A percentile compares a stretch with the other conserved stretches of the same genome.
These are phyloP conservation scores for Lycophotia porphyrea DNA, from an alignment of 2,888 invertebrate species.

Conservation along the genomic window DNA sequence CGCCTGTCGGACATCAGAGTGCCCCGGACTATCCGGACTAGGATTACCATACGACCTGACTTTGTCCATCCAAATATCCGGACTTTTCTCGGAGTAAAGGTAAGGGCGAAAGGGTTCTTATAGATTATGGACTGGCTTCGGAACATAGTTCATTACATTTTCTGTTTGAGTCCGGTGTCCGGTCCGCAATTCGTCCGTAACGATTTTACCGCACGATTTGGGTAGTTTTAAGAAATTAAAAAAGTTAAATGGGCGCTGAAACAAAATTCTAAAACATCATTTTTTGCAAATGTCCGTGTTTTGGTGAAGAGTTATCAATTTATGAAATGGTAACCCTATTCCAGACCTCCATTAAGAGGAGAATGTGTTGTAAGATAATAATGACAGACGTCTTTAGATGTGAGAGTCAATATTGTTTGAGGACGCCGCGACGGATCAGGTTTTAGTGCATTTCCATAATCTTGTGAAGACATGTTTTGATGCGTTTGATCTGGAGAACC, in stretches of 20 bases:
- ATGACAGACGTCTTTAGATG: conserved; percentile 59
- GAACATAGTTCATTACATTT: background rate
- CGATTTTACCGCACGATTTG: background rate
- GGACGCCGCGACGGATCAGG: conserved; percentile 49
- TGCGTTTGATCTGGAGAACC: conserved; percentile 19
- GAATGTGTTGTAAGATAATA: conserved; percentile 65
- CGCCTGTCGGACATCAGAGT: conserved; percentile 57
- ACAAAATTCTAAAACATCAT: background rate
- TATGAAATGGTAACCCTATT: conserved; percentile 48
- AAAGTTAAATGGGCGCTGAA: background rate
- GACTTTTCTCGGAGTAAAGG: background rate
- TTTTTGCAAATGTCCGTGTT: background rate
- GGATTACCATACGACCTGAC: background rate
- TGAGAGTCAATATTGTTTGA: conserved; percentile 63
- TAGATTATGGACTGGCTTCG: background rate
- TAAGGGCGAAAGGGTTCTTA: background rate
- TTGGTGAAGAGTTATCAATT: background rate
- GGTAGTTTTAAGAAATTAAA: background rate
- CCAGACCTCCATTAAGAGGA: conserved; percentile 63
- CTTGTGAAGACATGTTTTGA: conserved; percentile 38
- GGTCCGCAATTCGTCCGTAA: background rate
- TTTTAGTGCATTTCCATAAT: conserved; percentile 59
- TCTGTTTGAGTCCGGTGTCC: background rate
- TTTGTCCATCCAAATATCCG: background rate
- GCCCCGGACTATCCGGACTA: conserved; percentile 37